phyloP scores from a whole-genome alignment of 2,888 invertebrate genomes.

The Hypsopygia costalis region DNA sequence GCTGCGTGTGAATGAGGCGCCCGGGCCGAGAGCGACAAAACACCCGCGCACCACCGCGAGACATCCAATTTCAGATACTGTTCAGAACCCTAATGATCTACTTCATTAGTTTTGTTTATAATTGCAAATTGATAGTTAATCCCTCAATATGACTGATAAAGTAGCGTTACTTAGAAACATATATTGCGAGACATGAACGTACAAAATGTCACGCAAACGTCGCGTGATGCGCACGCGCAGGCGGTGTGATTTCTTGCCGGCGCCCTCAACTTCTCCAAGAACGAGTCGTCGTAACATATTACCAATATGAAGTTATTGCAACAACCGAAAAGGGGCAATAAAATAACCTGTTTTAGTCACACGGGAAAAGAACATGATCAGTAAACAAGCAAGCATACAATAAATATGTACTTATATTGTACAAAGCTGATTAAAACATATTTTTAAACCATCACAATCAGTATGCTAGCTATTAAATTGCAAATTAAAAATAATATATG shows the following conservation, averaged over 20 bases:
- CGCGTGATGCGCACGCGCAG: slow-evolving; percentile 62
- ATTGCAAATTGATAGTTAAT: slow-evolving; percentile 45
- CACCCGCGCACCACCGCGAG: slow-evolving; percentile 31
- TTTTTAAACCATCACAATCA: slow-evolving; percentile 1
- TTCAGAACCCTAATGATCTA: slow-evolving; percentile 34
- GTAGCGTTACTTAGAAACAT: slow-evolving; percentile 32
- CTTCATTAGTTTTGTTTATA: slow-evolving; percentile 49
- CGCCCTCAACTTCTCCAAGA: slow-evolving; percentile 32
- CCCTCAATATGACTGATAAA: slow-evolving; percentile 46
- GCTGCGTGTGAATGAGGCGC: slow-evolving; percentile 54
- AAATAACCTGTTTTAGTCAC: background rate
- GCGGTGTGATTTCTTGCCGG: slow-evolving; percentile 49
- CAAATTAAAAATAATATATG: too few relatives aligned
- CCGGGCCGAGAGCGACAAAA: slow-evolving; percentile 27
- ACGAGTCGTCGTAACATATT: slow-evolving; percentile 20
- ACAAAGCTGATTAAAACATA: background rate
- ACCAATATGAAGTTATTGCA: slow-evolving; percentile 15
- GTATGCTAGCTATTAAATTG: background rate
- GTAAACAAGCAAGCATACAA: too few relatives aligned
- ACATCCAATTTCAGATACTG: slow-evolving; percentile 51
- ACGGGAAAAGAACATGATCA: slow-evolving; percentile 1
- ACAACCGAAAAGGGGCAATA: slow-evolving; percentile 8
- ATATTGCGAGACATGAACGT: slow-evolving; percentile 38
- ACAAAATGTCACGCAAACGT: slow-evolving; percentile 49
- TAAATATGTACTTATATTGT: too few relatives aligned